Evolutionary conservation across 2,113 vertebrate species (phyloP).

Genomic region (Acrocephalus arundinaceus): DNA sequence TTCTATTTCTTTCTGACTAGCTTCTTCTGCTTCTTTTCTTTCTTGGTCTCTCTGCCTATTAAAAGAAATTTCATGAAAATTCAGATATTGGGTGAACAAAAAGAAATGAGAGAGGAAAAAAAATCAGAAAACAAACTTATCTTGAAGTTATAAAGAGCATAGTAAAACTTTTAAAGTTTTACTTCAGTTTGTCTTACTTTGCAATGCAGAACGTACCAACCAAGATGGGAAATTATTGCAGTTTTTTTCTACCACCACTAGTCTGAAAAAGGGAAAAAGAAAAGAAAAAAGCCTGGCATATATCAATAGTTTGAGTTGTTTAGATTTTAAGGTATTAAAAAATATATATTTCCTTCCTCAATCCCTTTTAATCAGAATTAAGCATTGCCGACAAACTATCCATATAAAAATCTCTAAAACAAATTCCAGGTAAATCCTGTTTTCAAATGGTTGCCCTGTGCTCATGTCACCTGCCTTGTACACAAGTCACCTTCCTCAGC

Average conservation of each 20-base stretch:
- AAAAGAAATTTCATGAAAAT: constrained; percentile 52
- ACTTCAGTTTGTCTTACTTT: background rate
- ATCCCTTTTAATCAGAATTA: background rate
- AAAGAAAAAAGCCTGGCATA: background rate
- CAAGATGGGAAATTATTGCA: background rate
- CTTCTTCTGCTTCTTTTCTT: constrained; percentile 94
- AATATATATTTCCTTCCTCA: rapidly evolving
- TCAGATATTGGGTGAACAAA: background rate
- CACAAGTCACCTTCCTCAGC: background rate
- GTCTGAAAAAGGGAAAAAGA: background rate
- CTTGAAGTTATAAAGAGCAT: background rate
- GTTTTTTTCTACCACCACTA: background rate
- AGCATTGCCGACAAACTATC: background rate
- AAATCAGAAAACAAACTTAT: background rate
- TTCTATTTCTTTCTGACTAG: constrained; percentile 92
- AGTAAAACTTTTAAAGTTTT: background rate
- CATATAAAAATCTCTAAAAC: background rate
- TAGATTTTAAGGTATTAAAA: background rate
- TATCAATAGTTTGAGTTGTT: background rate
- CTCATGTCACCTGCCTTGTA: background rate
- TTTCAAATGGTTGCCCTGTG: background rate
- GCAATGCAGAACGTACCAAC: background rate
- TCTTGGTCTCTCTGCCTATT: constrained; percentile 92
- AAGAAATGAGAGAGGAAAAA: background rate
- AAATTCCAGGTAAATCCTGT: background rate